phyloP scores from a whole-genome alignment of 2,797 vertebrate genomes.

The Clamator glandarius region DNA sequence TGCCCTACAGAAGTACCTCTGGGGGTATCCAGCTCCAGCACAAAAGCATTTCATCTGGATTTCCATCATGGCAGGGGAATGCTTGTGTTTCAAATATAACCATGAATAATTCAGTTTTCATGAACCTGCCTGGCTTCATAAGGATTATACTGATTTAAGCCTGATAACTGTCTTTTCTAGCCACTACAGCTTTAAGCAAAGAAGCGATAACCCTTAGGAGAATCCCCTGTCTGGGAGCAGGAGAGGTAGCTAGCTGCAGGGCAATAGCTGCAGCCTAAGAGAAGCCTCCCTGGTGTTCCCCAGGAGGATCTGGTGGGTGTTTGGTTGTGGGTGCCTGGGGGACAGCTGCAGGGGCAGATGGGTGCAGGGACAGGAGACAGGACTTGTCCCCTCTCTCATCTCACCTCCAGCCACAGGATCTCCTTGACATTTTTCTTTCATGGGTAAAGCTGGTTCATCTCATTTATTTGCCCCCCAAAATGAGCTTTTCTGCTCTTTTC shows the following conservation, averaged over 20 bases:
- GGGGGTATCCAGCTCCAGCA: not conserved
- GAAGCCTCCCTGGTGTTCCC: not conserved
- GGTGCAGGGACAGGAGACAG: not conserved
- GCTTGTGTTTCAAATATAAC: not conserved
- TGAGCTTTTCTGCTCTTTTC: not conserved
- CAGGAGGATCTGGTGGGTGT: not conserved
- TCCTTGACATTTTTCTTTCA: not conserved
- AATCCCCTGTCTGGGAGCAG: not conserved
- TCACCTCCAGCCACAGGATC: not conserved
- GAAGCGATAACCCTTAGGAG: not conserved
- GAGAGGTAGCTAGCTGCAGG: not conserved
- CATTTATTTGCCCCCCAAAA: not conserved
- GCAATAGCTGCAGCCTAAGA: not conserved
- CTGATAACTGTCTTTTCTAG: not conserved
- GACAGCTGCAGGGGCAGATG: accelerated
- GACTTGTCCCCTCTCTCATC: not conserved
- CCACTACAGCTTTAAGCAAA: not conserved
- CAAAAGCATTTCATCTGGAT: not conserved
- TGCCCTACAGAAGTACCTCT: not conserved
- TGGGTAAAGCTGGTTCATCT: accelerated
- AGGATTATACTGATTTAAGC: not conserved
- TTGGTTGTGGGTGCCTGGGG: not conserved
- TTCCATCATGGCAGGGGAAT: not conserved
- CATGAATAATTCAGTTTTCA: slow-evolving; percentile 22
- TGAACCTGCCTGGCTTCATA: not conserved